phyloP scores from a whole-genome alignment of 2,888 invertebrate genomes.

The Argynnis bischoffii region DNA sequence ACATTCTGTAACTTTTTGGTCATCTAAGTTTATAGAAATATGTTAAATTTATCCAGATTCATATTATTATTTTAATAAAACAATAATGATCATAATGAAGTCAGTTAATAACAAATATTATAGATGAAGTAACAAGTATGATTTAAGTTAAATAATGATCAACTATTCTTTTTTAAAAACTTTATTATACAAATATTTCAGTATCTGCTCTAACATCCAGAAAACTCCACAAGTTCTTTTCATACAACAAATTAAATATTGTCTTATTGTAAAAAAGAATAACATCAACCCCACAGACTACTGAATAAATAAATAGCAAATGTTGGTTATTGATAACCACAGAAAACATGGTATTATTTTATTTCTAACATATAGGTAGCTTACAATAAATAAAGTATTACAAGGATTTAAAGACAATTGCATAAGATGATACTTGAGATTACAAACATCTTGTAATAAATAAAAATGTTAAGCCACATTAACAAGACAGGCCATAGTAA shows the following conservation, averaged over 20 bases:
- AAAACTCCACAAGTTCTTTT: conserved; percentile 38
- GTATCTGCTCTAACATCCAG: conserved; percentile 39
- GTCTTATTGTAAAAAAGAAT: conserved; percentile 26
- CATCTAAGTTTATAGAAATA: too few relatives aligned
- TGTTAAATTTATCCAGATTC: too few relatives aligned
- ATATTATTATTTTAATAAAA: too few relatives aligned
- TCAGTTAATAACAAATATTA: too few relatives aligned
- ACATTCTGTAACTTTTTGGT: too few relatives aligned
- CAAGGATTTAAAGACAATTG: background rate
- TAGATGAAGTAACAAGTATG: too few relatives aligned
- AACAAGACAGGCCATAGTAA: background rate
- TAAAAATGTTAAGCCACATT: background rate
- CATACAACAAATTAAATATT: conserved; percentile 30
- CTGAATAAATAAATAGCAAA: conserved; percentile 18
- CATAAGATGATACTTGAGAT: background rate
- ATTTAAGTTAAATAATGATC: too few relatives aligned
- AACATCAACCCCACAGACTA: conserved; percentile 27
- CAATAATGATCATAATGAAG: too few relatives aligned
- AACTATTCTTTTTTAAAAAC: conserved; percentile 30
- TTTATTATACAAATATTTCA: conserved; percentile 47
- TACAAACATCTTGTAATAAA: background rate
- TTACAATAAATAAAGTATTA: conserved; percentile 18
- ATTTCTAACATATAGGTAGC: conserved; percentile 5
- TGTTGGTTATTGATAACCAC: conserved; percentile 4
- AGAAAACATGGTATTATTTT: conserved; percentile 9